Percentiles rank a stretch among this genome's conserved stretches.
Evolutionary conservation across 2,113 vertebrate species (phyloP).

Genomic region (Dicentrarchus labrax): DNA sequence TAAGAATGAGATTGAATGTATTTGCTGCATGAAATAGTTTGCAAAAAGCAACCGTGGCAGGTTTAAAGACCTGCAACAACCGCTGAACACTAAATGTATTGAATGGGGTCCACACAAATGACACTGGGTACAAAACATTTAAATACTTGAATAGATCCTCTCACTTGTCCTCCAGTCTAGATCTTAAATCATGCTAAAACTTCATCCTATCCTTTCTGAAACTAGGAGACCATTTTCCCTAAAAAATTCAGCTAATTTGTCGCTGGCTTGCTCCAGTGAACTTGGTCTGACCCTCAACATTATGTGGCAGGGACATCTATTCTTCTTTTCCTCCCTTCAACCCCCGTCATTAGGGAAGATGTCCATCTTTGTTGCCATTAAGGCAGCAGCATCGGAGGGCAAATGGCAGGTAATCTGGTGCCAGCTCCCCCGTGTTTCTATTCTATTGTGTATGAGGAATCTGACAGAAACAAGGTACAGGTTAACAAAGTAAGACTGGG

Average conservation of each 20-base stretch:
- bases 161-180: neutral
- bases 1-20: neutral
- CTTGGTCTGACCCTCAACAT: constrained; percentile 57
- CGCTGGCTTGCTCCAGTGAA: constrained; percentile 49
- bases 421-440: constrained; percentile 55
- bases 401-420: constrained; percentile 75
- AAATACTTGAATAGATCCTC: neutral
- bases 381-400: constrained; percentile 36
- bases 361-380: constrained; percentile 32
- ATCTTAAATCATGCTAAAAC: neutral
- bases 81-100: neutral
- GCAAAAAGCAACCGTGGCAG: too few species aligned
- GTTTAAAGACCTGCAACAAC: neutral
- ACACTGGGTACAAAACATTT: neutral
- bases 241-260: constrained; percentile 31
- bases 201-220: constrained; percentile 13
- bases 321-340: constrained; percentile 18
- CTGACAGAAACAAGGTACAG: constrained; percentile 71
- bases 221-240: constrained; percentile 28
- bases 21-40: neutral
- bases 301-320: constrained; percentile 5
- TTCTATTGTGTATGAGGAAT: constrained; percentile 56
- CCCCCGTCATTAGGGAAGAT: constrained; percentile 23
- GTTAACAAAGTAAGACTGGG: constrained; percentile 63
- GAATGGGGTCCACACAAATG: neutral